Conservation (phyloP, 2,797 vertebrate species). For the Xerus rutilus region DNA sequence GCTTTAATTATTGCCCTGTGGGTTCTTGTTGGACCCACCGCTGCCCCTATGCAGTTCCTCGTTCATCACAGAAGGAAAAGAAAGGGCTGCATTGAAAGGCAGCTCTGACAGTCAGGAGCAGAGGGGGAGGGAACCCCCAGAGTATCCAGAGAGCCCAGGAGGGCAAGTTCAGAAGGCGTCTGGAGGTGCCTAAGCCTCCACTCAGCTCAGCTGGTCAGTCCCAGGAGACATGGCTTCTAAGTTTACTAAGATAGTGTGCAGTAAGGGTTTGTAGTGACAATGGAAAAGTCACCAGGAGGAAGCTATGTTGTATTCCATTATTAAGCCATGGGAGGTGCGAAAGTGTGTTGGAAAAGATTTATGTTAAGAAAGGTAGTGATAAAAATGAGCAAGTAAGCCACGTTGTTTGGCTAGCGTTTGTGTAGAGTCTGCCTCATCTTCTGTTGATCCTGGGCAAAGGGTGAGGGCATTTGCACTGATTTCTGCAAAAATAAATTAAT, state of each 20-base stretch:
- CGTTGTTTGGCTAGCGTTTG: neutral
- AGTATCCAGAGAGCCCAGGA: neutral
- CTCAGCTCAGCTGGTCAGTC: too few species aligned
- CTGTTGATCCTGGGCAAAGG: neutral
- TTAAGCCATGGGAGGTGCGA: neutral
- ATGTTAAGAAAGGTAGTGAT: neutral
- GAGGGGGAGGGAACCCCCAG: neutral
- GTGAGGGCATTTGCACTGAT: neutral
- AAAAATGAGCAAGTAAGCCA: neutral
- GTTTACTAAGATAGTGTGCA: rapidly evolving
- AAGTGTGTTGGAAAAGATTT: neutral
- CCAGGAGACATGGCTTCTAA: neutral
- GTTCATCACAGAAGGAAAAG: neutral
- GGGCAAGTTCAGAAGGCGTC: neutral
- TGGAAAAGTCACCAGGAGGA: neutral
- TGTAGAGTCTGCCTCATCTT: neutral
- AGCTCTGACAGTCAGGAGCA: neutral
- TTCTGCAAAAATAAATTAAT: neutral
- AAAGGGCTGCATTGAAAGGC: neutral
- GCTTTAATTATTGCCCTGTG: neutral
- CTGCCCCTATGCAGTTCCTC: neutral
- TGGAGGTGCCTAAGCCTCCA: too few species aligned
- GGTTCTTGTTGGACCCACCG: neutral
- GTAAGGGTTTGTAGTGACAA: too few species aligned
- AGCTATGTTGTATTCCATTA: neutral